phyloP scores from a whole-genome alignment of 2,888 invertebrate genomes.

The Andricus quercusramuli region DNA sequence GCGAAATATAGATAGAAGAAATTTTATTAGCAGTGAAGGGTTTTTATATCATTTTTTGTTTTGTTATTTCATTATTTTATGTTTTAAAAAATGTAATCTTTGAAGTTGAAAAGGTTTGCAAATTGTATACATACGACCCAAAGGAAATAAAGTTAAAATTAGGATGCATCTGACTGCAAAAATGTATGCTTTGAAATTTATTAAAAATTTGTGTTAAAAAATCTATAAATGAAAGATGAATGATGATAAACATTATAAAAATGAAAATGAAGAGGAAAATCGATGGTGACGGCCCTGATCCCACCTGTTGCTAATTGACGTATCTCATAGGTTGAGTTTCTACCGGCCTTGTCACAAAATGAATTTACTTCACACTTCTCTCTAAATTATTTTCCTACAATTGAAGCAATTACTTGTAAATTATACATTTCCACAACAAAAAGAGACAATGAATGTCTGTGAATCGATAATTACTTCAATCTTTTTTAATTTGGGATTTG shows the following conservation, averaged over 20 bases:
- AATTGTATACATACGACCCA: neutral
- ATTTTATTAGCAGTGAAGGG: too few species aligned
- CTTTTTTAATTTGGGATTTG: neutral
- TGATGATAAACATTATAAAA: too few species aligned
- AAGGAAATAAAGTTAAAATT: neutral
- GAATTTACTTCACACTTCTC: neutral
- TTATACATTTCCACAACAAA: neutral
- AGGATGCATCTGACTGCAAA: too few species aligned
- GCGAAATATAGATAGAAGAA: too few species aligned
- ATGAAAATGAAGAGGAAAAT: neutral
- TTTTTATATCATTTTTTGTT: too few species aligned
- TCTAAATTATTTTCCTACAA: neutral
- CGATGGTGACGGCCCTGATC: conserved; percentile 4
- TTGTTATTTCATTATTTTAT: too few species aligned
- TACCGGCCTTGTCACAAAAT: conserved; percentile 20
- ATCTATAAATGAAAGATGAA: too few species aligned
- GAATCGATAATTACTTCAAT: neutral
- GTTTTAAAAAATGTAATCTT: too few species aligned
- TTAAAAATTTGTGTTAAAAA: too few species aligned
- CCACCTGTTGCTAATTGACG: conserved; percentile 25
- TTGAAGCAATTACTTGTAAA: neutral
- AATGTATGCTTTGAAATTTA: too few species aligned
- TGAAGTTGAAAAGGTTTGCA: neutral
- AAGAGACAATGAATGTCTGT: neutral
- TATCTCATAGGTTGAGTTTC: neutral